These are phyloP conservation scores for Pseudococcus jackbeardsleyi DNA, from an alignment of 2,888 invertebrate species.

Conservation along the genomic window DNA sequence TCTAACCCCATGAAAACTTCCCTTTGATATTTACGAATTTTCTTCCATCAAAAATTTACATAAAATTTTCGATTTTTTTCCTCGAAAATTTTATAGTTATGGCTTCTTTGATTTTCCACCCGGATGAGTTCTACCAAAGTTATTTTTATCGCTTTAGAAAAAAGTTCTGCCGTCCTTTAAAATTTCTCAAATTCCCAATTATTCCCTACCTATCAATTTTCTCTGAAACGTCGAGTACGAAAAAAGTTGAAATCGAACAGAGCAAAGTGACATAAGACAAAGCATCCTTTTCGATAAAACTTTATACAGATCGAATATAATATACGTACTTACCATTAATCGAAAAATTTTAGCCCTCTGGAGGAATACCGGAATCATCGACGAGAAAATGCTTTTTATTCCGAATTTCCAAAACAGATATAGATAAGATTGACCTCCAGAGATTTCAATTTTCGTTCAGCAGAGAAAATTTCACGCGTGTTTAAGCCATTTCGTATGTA, in stretches of 20 bases:
- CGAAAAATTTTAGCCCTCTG: neutral
- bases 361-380: neutral
- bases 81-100: no score
- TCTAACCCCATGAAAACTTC: no score
- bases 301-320: neutral
- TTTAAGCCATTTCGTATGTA: neutral
- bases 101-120: no score
- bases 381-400: slow-evolving; percentile 14
- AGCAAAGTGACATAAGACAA: neutral
- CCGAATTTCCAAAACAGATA: neutral
- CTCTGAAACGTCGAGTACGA: no score
- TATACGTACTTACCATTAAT: neutral
- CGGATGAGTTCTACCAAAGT: no score
- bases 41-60: no score
- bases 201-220: no score
- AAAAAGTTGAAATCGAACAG: neutral
- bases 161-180: no score
- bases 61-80: no score
- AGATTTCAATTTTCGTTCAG: neutral
- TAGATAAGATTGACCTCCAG: neutral
- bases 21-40: no score
- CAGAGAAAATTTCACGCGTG: neutral
- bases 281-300: neutral
- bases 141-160: no score
- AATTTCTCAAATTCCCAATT: no score